phyloP scores from a whole-genome alignment of 1,140 invertebrate species.

The Anadara kagoshimensis region DNA sequence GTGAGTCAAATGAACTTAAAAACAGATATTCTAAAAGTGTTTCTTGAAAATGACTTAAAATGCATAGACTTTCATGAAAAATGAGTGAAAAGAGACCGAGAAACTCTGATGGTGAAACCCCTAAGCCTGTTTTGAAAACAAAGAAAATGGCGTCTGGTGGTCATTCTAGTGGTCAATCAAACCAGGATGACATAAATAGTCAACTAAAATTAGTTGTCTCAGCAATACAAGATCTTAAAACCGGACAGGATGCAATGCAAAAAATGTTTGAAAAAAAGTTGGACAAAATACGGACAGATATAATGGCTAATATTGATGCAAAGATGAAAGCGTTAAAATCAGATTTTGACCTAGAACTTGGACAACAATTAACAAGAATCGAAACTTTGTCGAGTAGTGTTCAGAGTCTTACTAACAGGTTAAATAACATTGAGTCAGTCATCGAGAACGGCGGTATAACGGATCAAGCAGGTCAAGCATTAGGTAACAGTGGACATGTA shows the following conservation, averaged over 20 bases:
- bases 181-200: not conserved
- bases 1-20: too few relatives aligned
- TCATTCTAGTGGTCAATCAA: not conserved
- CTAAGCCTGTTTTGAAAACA: not conserved
- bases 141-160: constrained; percentile 1
- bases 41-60: too few relatives aligned
- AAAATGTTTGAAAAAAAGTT: constrained; percentile 19
- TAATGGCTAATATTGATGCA: constrained; percentile 9
- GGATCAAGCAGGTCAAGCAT: not conserved
- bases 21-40: too few relatives aligned
- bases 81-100: not conserved
- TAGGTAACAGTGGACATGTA: too few relatives aligned
- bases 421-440: not conserved
- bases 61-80: too few relatives aligned
- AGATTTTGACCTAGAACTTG: constrained; percentile 20
- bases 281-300: constrained; percentile 17
- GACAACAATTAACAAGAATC: not conserved
- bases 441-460: not conserved
- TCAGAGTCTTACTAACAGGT: not conserved
- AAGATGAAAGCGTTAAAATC: constrained; percentile 17
- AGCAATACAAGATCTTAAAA: not conserved
- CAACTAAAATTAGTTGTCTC: not conserved
- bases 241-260: not conserved
- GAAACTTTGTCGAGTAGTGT: constrained; percentile 5
- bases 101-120: not conserved